Conservation (phyloP, 2,888 invertebrate genomes). For the Cinara cedri region DNA sequence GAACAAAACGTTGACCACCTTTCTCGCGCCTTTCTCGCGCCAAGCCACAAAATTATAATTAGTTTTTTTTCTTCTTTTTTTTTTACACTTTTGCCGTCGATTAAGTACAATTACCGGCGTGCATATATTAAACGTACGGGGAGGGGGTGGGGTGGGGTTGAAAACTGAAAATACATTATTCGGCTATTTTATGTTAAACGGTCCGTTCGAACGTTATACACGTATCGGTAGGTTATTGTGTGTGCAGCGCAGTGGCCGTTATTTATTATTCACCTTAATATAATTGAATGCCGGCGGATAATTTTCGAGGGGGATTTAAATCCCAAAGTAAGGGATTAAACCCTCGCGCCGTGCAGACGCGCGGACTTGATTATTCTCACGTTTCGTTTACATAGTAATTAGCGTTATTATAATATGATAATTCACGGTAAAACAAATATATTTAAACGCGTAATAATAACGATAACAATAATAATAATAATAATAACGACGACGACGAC, state of each 20-base stretch:
- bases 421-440: no score
- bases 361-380: constrained; percentile 11
- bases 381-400: constrained; percentile 33
- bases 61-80: no score
- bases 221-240: no score
- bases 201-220: background rate
- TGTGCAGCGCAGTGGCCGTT: constrained; percentile 19
- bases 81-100: background rate
- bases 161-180: constrained; percentile 22
- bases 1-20: no score
- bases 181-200: constrained; percentile 38
- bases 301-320: constrained; percentile 32
- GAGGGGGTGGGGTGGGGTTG: no score
- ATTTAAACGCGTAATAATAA: no score
- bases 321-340: constrained; percentile 40
- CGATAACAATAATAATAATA: no score
- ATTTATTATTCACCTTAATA: constrained; percentile 42
- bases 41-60: no score
- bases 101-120: background rate
- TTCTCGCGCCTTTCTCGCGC: no score
- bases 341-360: background rate
- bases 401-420: background rate
- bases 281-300: constrained; percentile 33
- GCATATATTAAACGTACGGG: no score
- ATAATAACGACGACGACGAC: no score